Evolutionary conservation across 2,888 invertebrate genomes (phyloP), one percentile per base, ranked within the genome.

Genomic region (Ceratothoa steindachneri): DNA sequence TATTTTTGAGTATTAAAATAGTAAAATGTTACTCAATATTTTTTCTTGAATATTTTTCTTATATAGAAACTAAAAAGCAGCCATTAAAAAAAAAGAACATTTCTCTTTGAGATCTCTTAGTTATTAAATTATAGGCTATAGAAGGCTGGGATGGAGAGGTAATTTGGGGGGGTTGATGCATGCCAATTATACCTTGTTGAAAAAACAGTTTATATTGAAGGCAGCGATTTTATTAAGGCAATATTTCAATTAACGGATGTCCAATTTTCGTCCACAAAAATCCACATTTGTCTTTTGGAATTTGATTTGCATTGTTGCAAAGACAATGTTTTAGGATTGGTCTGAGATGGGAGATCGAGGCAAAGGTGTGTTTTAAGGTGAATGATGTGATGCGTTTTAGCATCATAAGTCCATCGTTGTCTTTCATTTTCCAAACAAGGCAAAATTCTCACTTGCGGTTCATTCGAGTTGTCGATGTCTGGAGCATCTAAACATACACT

Each of bases 401-500:
- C 82, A 74, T 87, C 83, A 81, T 88, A 91, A 69, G 85, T 84
- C 93, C 93, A 93, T 87, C 65, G 55, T 83, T 93, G 93, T 81
- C 90, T 87, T 0, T 85, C 85, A 52, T 86, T 87, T 51, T 89
- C 89, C 80, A 86, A 89, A 82, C 93, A 93, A 24, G 90, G 89
- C 85, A 90, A 89, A 83, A 92, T 89, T 74, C 91, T 86, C 0
- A 90, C 91, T 72, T 82, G 82, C 7, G 81, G 81, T 71, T 87
- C 85, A 31, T 85, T 85, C 71, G 82, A 81, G 22, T 80, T 85
- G 31, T 86, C 85, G 73, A 83, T 85, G 77, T 88, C 87, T 0
- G 89, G 88, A 27, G 89, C 89, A 82, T 95, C 93, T 73, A 95
- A 85, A 81, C 95, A 95, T 3, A 94, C 86, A 5, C 92, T 92